These are phyloP conservation scores for Crossocerus cetratus DNA, from an alignment of 2,888 invertebrate genomes.

Conservation along the genomic window DNA sequence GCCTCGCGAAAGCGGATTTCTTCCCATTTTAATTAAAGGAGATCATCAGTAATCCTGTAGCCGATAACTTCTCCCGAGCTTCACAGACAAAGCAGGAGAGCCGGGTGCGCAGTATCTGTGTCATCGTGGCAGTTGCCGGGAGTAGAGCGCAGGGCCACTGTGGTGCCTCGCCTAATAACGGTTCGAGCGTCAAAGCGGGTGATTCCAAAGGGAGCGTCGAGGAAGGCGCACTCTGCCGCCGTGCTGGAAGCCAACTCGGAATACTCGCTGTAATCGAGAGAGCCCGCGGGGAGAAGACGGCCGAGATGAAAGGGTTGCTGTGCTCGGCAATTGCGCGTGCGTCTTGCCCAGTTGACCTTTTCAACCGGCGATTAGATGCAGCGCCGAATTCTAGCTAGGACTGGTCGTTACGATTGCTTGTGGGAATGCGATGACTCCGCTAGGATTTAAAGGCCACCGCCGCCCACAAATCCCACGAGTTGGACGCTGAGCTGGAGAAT, in stretches of 20 bases:
- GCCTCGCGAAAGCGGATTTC: too few relatives aligned
- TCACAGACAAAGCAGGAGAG: too few relatives aligned
- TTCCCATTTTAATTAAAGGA: too few relatives aligned
- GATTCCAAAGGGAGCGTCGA: constrained; percentile 51
- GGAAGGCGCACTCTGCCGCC: constrained; percentile 3
- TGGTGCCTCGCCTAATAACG: constrained; percentile 55
- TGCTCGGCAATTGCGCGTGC: constrained; percentile 53
- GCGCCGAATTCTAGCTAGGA: constrained; percentile 40
- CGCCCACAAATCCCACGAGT: too few relatives aligned
- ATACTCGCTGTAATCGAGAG: constrained; percentile 40
- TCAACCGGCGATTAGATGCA: constrained; percentile 52
- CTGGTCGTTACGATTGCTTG: neutral
- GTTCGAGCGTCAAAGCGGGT: constrained; percentile 49
- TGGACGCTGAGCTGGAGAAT: too few relatives aligned
- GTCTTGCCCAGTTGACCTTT: constrained; percentile 56
- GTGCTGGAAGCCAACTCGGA: neutral
- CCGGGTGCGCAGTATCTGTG: too few relatives aligned
- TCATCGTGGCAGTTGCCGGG: too few relatives aligned
- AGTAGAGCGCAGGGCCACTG: constrained; percentile 47
- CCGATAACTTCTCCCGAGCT: too few relatives aligned
- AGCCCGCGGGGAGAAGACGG: constrained; percentile 45
- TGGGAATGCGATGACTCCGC: too few relatives aligned
- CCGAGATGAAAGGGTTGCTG: constrained; percentile 55
- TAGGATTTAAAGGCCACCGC: too few relatives aligned
- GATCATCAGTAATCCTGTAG: too few relatives aligned